phyloP scores from a whole-genome alignment of 2,113 vertebrate genomes.

The Mesitornis unicolor region DNA sequence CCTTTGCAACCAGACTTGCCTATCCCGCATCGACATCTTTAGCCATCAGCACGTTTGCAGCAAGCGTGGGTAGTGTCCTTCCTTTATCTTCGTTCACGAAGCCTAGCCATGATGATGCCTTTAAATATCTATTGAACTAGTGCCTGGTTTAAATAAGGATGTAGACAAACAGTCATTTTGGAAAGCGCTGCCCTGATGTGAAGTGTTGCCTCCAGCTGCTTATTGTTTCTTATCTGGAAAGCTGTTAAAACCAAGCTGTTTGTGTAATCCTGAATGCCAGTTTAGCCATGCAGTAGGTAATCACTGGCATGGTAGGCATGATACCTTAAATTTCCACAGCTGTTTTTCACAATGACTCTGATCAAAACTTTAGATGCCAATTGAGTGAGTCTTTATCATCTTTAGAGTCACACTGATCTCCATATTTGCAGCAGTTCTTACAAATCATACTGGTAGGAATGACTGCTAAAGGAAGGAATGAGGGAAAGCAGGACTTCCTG shows the following conservation, averaged over 20 bases:
- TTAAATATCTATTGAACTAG: background rate
- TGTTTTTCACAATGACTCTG: background rate
- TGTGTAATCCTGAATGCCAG: background rate
- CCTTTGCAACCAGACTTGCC: too few relatives aligned
- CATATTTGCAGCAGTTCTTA: background rate
- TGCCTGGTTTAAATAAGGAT: background rate
- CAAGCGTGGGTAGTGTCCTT: too few relatives aligned
- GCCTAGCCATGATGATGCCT: too few relatives aligned
- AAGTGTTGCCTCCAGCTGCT: background rate
- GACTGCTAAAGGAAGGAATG: background rate
- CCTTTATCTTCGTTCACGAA: too few relatives aligned
- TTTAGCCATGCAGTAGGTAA: background rate
- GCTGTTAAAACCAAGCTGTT: background rate
- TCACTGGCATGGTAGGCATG: background rate
- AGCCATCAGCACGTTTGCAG: too few relatives aligned
- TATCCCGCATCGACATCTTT: too few relatives aligned
- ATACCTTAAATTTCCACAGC: background rate
- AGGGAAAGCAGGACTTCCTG: background rate
- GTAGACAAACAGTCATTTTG: background rate
- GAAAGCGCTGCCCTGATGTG: background rate
- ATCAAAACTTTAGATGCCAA: background rate
- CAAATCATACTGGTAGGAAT: background rate
- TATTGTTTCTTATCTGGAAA: background rate
- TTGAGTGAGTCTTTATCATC: background rate
- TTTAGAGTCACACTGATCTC: background rate